phyloP scores from a whole-genome alignment of 1,140 invertebrate species.

The Cydia strobilella region DNA sequence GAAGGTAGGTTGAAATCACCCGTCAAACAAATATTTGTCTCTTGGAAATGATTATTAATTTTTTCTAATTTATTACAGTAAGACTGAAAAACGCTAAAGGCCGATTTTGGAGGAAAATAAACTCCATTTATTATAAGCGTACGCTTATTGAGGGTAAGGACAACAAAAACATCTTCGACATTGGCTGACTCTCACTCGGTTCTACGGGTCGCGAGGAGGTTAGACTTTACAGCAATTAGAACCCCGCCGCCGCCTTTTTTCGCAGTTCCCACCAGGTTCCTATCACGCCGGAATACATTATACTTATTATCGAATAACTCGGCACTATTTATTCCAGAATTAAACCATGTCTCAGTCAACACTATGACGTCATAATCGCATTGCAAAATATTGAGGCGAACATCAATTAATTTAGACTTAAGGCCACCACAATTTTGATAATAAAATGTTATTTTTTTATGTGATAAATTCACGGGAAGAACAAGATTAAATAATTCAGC shows the following conservation, averaged over 20 bases:
- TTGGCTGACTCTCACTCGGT: neutral
- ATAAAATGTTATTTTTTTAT: slow-evolving; percentile 5
- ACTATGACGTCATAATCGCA: slow-evolving; percentile 32
- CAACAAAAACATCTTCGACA: neutral
- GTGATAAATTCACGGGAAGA: neutral
- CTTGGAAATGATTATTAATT: neutral
- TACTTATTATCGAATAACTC: slow-evolving; percentile 10
- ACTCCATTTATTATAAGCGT: neutral
- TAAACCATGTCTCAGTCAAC: slow-evolving; percentile 30
- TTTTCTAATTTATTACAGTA: neutral
- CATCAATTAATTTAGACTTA: neutral
- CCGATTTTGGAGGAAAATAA: neutral
- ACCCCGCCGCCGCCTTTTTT: slow-evolving; percentile 26
- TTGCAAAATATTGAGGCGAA: slow-evolving; percentile 4
- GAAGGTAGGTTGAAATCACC: slow-evolving; percentile 20
- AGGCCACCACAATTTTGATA: slow-evolving; percentile 33
- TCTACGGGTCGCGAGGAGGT: neutral
- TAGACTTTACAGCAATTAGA: slow-evolving; percentile 12
- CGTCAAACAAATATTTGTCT: neutral
- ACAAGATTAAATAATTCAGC: neutral
- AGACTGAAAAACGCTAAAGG: neutral
- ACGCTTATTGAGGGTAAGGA: neutral
- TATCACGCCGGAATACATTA: slow-evolving; percentile 17
- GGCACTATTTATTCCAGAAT: neutral
- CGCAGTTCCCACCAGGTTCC: neutral